Percentiles rank a stretch among this genome's conserved stretches.
Conservation (phyloP, 2,797 vertebrate genomes). For the Orestias chungarensis region DNA sequence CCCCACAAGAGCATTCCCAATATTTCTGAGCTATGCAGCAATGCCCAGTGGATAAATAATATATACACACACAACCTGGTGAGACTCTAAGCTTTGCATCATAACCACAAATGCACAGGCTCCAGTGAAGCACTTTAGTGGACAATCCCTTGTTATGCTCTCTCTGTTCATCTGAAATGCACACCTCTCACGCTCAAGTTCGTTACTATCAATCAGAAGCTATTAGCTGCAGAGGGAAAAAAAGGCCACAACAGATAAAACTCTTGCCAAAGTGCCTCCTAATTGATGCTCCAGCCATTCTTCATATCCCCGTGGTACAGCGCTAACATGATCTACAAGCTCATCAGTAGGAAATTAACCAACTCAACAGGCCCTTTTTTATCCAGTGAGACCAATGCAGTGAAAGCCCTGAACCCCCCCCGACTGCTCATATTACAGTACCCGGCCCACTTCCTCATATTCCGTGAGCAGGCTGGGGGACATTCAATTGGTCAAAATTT, state of each 20-base stretch:
- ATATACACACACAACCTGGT: slow-evolving; percentile 63
- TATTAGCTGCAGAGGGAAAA: slow-evolving; percentile 50
- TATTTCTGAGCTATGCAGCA: slow-evolving; percentile 27
- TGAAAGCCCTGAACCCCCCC: slow-evolving; percentile 43
- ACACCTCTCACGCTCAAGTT: slow-evolving; percentile 56
- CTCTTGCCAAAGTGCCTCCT: slow-evolving; percentile 60
- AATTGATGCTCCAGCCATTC: slow-evolving; percentile 66
- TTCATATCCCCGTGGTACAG: slow-evolving; percentile 49
- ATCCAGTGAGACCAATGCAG: slow-evolving; percentile 45
- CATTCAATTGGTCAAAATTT: slow-evolving; percentile 28
- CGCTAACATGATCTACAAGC: slow-evolving; percentile 62
- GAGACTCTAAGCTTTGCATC: slow-evolving; percentile 67
- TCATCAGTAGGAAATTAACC: slow-evolving; percentile 70
- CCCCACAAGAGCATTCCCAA: slow-evolving; percentile 45
- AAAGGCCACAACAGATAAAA: slow-evolving; percentile 63
- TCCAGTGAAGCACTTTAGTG: slow-evolving; percentile 64
- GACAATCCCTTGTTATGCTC: slow-evolving; percentile 57
- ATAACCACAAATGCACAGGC: slow-evolving; percentile 65
- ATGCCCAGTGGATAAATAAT: slow-evolving; percentile 68
- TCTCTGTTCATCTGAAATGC: slow-evolving; percentile 63
- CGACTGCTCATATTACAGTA: slow-evolving; percentile 43
- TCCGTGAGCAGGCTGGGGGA: slow-evolving; percentile 34
- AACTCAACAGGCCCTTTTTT: slow-evolving; percentile 47
- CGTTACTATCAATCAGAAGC: slow-evolving; percentile 67
- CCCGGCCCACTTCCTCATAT: slow-evolving; percentile 29